Evolutionary conservation across 2,888 invertebrate genomes (phyloP).

Genomic region (Nebria salina): DNA sequence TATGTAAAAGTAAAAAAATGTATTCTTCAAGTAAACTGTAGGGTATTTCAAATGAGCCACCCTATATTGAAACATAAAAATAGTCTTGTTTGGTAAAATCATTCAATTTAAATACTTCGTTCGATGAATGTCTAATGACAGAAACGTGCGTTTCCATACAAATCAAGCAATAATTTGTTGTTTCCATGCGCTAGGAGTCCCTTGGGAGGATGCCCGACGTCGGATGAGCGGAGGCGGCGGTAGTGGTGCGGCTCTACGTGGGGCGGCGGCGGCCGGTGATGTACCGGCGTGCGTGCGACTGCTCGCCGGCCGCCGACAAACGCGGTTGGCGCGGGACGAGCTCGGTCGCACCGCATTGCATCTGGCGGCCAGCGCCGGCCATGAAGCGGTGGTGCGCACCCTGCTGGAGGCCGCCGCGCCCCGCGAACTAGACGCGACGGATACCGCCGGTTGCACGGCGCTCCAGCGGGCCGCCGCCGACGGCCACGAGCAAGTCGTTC

Average conservation of each 20-base stretch:
- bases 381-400: conserved; percentile 57
- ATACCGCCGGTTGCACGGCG: conserved; percentile 75
- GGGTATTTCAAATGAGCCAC: too few relatives aligned
- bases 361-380: conserved; percentile 60
- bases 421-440: conserved; percentile 65
- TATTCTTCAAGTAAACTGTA: too few relatives aligned
- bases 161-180: neutral
- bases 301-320: conserved; percentile 55
- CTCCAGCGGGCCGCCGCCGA: conserved; percentile 84
- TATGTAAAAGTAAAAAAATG: too few relatives aligned
- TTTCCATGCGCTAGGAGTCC: conserved; percentile 2
- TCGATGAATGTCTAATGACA: neutral
- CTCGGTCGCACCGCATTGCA: conserved; percentile 60
- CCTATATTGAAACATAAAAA: too few relatives aligned
- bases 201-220: conserved; percentile 23
- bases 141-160: neutral
- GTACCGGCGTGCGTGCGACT: conserved; percentile 57
- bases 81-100: neutral
- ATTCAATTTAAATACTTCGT: neutral
- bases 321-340: conserved; percentile 60
- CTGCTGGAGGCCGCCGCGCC: conserved; percentile 61
- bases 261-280: conserved; percentile 60
- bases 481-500: conserved; percentile 80
- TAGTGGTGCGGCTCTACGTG: conserved; percentile 57
- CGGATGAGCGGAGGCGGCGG: conserved; percentile 56